A percentile compares a stretch with the other conserved stretches of the same genome.
These are phyloP conservation scores for Dicentrarchus labrax DNA, from an alignment of 2,113 vertebrate genomes.

Conservation along the genomic window DNA sequence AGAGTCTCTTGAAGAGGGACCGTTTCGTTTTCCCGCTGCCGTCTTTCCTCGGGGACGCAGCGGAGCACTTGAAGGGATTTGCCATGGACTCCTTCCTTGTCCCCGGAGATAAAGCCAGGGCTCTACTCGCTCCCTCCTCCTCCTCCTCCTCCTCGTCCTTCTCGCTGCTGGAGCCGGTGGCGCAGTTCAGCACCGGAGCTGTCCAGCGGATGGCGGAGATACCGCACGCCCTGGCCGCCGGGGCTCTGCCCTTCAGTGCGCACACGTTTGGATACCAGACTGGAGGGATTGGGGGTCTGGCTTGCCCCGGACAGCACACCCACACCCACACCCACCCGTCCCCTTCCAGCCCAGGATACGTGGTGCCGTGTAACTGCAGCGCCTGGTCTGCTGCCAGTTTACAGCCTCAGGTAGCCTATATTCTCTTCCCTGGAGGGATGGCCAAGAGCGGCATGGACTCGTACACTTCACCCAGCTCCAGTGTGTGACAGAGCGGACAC, in stretches of 20 bases:
- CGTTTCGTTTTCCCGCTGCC: slow-evolving; percentile 93
- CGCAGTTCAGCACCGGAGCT: slow-evolving; percentile 91
- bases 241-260: slow-evolving; percentile 90
- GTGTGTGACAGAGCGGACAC: slow-evolving; percentile 36
- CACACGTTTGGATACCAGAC: slow-evolving; percentile 94
- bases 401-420: slow-evolving; percentile 96
- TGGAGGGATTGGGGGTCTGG: slow-evolving; percentile 89
- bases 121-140: slow-evolving; percentile 89
- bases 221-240: slow-evolving; percentile 89
- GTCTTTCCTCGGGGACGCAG: slow-evolving; percentile 89
- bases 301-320: slow-evolving; percentile 91
- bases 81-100: slow-evolving; percentile 90
- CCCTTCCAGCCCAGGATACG: slow-evolving; percentile 91
- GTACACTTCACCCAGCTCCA: slow-evolving; percentile 85
- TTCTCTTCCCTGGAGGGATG: slow-evolving; percentile 93
- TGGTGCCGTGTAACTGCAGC: slow-evolving; percentile 95
- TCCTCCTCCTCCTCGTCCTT: slow-evolving; percentile 89
- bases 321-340: slow-evolving; percentile 92
- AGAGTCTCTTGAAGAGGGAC: slow-evolving; percentile 92
- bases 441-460: slow-evolving; percentile 91
- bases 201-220: slow-evolving; percentile 93
- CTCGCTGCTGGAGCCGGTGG: slow-evolving; percentile 90
- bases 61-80: slow-evolving; percentile 91
- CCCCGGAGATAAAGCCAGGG: slow-evolving; percentile 90
- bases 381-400: slow-evolving; percentile 93